These are phyloP conservation scores for Sitta carolinensis DNA, from an alignment of 2,797 vertebrate genomes.

Conservation along the genomic window DNA sequence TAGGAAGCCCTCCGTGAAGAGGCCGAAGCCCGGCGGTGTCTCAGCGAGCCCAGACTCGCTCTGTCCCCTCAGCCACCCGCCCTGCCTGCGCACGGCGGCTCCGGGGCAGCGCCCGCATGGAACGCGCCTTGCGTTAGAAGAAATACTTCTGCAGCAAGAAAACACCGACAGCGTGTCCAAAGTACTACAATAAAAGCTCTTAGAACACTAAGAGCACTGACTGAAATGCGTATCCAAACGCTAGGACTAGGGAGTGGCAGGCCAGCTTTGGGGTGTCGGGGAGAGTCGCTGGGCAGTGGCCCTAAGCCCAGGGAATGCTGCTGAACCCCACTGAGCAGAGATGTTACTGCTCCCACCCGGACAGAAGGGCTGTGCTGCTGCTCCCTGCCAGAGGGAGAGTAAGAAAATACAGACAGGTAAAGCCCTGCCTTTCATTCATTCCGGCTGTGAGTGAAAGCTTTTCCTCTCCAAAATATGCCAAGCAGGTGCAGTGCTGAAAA, in stretches of 20 bases:
- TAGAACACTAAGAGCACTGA: background rate
- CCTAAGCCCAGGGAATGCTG: background rate
- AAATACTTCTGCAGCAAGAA: background rate
- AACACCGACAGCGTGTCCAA: background rate
- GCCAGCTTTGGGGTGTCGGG: background rate
- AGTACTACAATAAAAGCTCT: background rate
- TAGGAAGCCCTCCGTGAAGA: background rate
- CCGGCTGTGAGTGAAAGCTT: background rate
- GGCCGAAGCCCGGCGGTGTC: background rate
- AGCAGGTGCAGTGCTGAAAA: background rate
- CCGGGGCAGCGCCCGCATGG: accelerated
- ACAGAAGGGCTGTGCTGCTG: background rate
- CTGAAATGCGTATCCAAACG: accelerated
- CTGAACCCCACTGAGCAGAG: accelerated
- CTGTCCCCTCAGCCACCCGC: background rate
- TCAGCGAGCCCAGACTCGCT: background rate
- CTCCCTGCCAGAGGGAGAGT: background rate
- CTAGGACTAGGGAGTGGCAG: background rate
- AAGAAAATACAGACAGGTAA: background rate
- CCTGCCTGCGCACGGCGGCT: background rate
- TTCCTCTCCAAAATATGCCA: background rate
- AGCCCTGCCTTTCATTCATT: background rate
- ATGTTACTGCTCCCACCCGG: background rate
- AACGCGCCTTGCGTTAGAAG: accelerated
- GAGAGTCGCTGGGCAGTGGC: background rate